Evolutionary conservation across 2,888 invertebrate species (phyloP).

Genomic region (Eubasilissa splendida): DNA sequence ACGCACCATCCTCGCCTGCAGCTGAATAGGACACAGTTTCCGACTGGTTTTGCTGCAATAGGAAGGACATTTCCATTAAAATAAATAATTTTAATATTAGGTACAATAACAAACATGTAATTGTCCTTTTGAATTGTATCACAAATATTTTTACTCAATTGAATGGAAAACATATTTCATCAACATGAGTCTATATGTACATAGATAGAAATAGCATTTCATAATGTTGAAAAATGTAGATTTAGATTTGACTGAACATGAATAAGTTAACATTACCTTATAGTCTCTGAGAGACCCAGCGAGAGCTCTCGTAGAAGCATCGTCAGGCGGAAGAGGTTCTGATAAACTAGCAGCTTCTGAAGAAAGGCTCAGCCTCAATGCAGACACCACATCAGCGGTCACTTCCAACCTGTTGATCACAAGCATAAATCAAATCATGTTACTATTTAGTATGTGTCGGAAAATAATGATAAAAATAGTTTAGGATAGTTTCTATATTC

Average conservation of each 20-base stretch:
- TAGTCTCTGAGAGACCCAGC: conserved; percentile 84
- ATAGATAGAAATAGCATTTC: too few relatives aligned
- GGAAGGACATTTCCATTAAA: not conserved
- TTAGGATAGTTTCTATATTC: too few relatives aligned
- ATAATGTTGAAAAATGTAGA: too few relatives aligned
- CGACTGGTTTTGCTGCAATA: conserved; percentile 63
- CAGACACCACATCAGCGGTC: conserved; percentile 76
- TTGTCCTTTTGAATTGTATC: too few relatives aligned
- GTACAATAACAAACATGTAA: not conserved
- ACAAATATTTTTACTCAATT: too few relatives aligned
- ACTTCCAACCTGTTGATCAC: conserved; percentile 74
- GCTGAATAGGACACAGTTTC: conserved; percentile 66
- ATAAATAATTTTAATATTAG: not conserved
- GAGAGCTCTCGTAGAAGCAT: conserved; percentile 82
- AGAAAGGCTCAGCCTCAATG: conserved; percentile 65
- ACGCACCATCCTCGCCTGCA: conserved; percentile 67
- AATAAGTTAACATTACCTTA: conserved; percentile 67
- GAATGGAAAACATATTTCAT: too few relatives aligned
- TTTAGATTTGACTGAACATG: too few relatives aligned
- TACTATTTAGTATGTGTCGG: too few relatives aligned
- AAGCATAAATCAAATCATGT: not conserved
- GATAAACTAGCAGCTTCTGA: conserved; percentile 79
- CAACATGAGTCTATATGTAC: too few relatives aligned
- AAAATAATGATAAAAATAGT: too few relatives aligned
- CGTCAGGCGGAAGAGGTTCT: conserved; percentile 65